phyloP scores from a whole-genome alignment of 1,140 invertebrate species.

The Drosophila takahashii region DNA sequence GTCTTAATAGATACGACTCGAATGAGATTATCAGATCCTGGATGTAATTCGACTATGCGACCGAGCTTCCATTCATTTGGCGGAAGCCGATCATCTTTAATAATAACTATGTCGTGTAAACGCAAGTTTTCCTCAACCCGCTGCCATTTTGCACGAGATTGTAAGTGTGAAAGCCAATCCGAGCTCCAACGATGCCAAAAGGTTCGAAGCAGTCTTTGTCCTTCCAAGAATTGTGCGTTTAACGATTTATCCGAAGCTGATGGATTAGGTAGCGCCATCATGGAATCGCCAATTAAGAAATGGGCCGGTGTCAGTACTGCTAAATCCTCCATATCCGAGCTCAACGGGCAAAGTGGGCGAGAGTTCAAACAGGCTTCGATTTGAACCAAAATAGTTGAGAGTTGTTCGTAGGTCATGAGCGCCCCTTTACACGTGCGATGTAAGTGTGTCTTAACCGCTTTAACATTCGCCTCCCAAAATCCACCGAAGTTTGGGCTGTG shows the following conservation, averaged over 20 bases:
- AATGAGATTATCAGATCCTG: no score
- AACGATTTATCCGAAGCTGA: not conserved
- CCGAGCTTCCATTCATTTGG: no score
- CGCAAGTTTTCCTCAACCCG: no score
- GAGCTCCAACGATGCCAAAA: not conserved
- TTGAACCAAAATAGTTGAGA: constrained; percentile 1
- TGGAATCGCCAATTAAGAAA: not conserved
- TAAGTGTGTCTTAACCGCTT: not conserved
- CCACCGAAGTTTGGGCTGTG: not conserved
- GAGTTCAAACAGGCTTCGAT: not conserved
- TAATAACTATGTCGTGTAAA: no score
- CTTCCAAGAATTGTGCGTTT: not conserved
- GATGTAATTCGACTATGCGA: no score
- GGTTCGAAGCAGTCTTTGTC: no score
- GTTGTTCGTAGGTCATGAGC: not conserved
- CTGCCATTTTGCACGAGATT: no score
- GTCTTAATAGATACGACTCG: no score
- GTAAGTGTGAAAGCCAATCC: not conserved
- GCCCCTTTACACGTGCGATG: not conserved
- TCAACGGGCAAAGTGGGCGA: not conserved
- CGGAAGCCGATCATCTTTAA: no score
- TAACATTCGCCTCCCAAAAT: not conserved
- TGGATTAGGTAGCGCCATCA: not conserved
- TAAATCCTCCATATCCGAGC: not conserved
- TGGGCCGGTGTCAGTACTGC: not conserved